Percentiles rank a stretch among this genome's conserved stretches.
These are phyloP conservation scores for Leptopilina boulardi DNA, from an alignment of 1,140 invertebrate genomes.

Conservation along the genomic window DNA sequence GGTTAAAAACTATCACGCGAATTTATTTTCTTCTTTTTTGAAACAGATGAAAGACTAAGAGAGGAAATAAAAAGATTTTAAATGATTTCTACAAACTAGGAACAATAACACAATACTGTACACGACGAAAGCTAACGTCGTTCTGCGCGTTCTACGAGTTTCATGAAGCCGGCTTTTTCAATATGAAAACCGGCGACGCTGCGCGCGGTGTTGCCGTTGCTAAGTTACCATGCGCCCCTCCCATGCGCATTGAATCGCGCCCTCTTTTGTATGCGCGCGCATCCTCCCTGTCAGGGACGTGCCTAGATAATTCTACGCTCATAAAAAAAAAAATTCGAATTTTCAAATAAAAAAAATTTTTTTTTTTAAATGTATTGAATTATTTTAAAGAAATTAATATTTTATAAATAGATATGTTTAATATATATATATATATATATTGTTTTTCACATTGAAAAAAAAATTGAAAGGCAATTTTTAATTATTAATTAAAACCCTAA, in stretches of 20 bases:
- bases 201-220: slow-evolving; percentile 67
- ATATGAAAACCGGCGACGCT: slow-evolving; percentile 64
- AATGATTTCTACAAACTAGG: slow-evolving; percentile 41
- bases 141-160: slow-evolving; percentile 56
- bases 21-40: too few relatives aligned
- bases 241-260: slow-evolving; percentile 25
- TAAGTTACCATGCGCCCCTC: slow-evolving; percentile 61
- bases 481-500: too few relatives aligned
- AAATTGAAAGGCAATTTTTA: too few relatives aligned
- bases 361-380: not conserved
- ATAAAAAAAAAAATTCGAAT: not conserved
- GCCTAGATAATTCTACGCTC: not conserved
- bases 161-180: slow-evolving; percentile 47
- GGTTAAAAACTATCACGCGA: slow-evolving; percentile 2
- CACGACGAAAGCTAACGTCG: slow-evolving; percentile 65
- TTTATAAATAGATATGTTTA: too few relatives aligned
- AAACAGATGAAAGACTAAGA: not conserved
- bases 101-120: slow-evolving; percentile 44
- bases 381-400: not conserved
- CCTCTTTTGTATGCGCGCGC: not conserved
- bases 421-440: too few relatives aligned
- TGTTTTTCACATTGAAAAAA: too few relatives aligned
- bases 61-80: slow-evolving; percentile 30
- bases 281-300: not conserved
- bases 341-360: not conserved